Evolutionary conservation across 2,113 vertebrate genomes (phyloP).

Genomic region (Fulica atra): DNA sequence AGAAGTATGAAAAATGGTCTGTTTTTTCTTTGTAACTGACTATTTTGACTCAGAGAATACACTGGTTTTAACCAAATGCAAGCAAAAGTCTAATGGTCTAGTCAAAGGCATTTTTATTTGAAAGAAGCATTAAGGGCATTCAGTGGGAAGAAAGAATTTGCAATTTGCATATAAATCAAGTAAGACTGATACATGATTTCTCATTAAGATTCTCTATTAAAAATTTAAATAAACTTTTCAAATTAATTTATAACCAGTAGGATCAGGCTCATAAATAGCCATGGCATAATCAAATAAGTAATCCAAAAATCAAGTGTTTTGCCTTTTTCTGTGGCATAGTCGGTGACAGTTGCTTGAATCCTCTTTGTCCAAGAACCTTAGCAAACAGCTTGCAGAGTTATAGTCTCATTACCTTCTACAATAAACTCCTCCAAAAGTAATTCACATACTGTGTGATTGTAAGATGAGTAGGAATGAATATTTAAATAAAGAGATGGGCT

Average conservation of each 20-base stretch:
- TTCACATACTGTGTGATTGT: constrained; percentile 15
- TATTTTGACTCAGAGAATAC: not conserved
- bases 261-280: not conserved
- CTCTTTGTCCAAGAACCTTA: constrained; percentile 14
- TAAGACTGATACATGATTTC: constrained; percentile 27
- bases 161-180: not conserved
- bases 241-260: not conserved
- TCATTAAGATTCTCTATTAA: not conserved
- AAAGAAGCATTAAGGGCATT: not conserved
- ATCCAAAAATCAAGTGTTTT: constrained; percentile 47
- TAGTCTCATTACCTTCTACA: constrained; percentile 59
- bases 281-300: constrained; percentile 26
- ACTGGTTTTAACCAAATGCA: not conserved
- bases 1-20: not conserved
- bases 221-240: constrained; percentile 10
- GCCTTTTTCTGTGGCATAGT: not conserved
- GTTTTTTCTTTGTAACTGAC: not conserved
- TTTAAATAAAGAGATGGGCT: constrained; percentile 32
- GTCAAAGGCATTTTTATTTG: not conserved
- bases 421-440: constrained; percentile 63
- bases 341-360: not conserved
- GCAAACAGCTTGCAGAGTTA: constrained; percentile 57
- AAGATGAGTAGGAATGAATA: constrained; percentile 39
- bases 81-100: not conserved
- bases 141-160: not conserved